Evolutionary conservation across 2,888 invertebrate genomes (phyloP).

Genomic region (Cheilosia impressa): DNA sequence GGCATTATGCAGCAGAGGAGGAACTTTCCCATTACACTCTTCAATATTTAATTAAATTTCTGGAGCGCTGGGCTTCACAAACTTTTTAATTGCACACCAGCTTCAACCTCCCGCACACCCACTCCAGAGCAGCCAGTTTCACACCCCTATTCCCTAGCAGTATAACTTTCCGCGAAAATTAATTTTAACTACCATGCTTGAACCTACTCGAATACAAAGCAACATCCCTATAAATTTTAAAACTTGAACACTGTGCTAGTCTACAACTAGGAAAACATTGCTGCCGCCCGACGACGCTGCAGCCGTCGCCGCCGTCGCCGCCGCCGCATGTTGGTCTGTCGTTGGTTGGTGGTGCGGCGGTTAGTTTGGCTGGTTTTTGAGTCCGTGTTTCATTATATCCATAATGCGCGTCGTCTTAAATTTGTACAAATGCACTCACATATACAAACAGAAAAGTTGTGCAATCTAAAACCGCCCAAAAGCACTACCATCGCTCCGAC

Average conservation of each 20-base stretch:
- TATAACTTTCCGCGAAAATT: slow-evolving; percentile 77
- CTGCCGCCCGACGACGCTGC: slow-evolving; percentile 13
- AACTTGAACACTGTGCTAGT: slow-evolving; percentile 68
- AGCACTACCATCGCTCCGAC: slow-evolving; percentile 52
- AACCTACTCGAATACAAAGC: slow-evolving; percentile 76
- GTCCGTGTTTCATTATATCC: slow-evolving; percentile 62
- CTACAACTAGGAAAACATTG: slow-evolving; percentile 49
- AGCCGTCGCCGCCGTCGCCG: slow-evolving; percentile 29
- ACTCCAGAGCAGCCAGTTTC: slow-evolving; percentile 25
- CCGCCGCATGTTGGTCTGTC: slow-evolving; percentile 51
- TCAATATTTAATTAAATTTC: slow-evolving; percentile 78
- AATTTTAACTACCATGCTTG: slow-evolving; percentile 76
- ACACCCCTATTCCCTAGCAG: slow-evolving; percentile 63
- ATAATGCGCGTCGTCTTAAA: slow-evolving; percentile 60
- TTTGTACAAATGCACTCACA: slow-evolving; percentile 39
- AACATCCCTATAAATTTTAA: slow-evolving; percentile 76
- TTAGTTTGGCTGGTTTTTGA: slow-evolving; percentile 55
- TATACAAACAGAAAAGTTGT: slow-evolving; percentile 16
- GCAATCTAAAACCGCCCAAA: slow-evolving; percentile 23
- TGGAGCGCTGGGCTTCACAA: slow-evolving; percentile 75
- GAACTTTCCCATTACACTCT: slow-evolving; percentile 77
- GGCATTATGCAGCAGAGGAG: slow-evolving; percentile 68
- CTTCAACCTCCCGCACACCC: slow-evolving; percentile 40
- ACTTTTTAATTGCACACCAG: slow-evolving; percentile 77
- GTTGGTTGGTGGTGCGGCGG: slow-evolving; percentile 43